Evolutionary conservation across 2,113 vertebrate species (phyloP).

Genomic region (Edolisoma coerulescens): DNA sequence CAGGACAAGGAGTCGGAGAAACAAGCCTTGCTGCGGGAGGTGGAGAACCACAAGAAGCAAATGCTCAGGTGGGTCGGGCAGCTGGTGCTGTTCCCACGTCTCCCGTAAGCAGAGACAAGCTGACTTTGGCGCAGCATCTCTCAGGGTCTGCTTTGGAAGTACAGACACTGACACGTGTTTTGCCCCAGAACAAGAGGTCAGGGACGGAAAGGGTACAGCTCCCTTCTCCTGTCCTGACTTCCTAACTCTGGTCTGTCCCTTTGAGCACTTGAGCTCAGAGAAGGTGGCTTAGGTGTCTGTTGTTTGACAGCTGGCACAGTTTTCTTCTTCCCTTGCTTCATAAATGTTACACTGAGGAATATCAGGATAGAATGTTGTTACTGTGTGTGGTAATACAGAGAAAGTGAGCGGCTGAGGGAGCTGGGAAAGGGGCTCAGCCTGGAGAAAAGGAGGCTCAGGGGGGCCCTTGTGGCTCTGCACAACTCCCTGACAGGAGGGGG

Average conservation of each 20-base stretch:
- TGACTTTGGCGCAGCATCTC: fast-evolving
- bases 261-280: neutral
- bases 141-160: fast-evolving
- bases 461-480: neutral
- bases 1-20: constrained; percentile 95
- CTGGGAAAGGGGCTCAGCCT: neutral
- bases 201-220: neutral
- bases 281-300: neutral
- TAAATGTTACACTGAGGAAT: neutral
- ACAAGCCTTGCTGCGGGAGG: constrained; percentile 78
- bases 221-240: neutral
- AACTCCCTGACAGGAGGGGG: neutral
- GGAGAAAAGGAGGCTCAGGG: neutral
- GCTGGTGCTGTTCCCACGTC: neutral
- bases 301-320: neutral
- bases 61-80: constrained; percentile 85
- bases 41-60: constrained; percentile 91
- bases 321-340: neutral
- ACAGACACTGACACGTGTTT: fast-evolving
- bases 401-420: neutral
- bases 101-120: fast-evolving
- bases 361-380: neutral
- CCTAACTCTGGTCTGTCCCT: neutral
- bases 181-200: neutral
- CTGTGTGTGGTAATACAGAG: neutral